Conservation (phyloP, 2,113 vertebrate genomes). For the Tychaedon coryphoeus region DNA sequence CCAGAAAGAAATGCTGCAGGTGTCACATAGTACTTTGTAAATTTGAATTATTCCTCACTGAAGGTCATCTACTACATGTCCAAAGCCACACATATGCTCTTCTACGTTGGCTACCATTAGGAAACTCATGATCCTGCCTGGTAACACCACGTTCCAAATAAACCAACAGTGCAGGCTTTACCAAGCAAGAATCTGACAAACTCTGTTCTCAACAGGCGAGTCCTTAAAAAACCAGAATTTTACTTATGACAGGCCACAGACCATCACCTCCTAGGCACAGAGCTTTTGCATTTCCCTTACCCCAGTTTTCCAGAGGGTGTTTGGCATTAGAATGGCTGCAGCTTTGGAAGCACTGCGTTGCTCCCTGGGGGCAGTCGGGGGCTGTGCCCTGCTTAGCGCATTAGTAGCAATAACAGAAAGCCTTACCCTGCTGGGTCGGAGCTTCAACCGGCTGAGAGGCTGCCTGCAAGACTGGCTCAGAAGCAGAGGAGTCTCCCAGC, state of each 20-base stretch:
- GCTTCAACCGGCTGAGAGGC: conserved; percentile 83
- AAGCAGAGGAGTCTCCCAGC: conserved; percentile 92
- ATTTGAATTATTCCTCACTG: neutral
- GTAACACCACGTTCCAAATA: neutral
- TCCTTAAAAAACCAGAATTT: neutral
- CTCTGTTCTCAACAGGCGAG: neutral
- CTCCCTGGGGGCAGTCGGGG: neutral
- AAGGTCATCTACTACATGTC: neutral
- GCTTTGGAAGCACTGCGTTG: neutral
- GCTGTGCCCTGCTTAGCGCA: conserved; percentile 41
- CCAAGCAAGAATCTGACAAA: neutral
- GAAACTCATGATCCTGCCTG: neutral
- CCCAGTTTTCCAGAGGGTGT: neutral
- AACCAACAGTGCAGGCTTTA: neutral
- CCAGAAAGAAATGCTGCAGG: neutral
- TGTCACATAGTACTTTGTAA: neutral
- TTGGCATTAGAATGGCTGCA: conserved; percentile 1
- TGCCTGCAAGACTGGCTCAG: conserved; percentile 83
- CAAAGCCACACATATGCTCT: neutral
- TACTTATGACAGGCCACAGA: neutral
- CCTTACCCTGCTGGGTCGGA: conserved; percentile 84
- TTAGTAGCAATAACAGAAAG: conserved; percentile 71
- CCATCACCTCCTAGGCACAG: accelerated
- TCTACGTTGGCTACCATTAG: neutral
- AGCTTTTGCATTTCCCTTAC: neutral